Base-by-base conservation (phyloP, 1,140 invertebrate species). In the Brachionus rubens region DNA sequence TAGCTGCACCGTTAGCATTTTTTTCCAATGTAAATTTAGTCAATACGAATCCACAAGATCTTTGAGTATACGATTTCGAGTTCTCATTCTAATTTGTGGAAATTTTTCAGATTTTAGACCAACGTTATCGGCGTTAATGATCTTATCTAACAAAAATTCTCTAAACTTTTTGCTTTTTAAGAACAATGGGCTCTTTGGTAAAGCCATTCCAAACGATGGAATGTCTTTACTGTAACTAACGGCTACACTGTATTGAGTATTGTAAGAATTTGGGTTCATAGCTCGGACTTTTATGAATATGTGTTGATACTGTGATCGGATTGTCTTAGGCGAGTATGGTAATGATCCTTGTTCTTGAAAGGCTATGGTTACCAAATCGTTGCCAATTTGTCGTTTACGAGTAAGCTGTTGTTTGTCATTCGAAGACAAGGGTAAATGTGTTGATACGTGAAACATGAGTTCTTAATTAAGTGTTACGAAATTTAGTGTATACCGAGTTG, bases 291-390 rank as follows among this genome's bases (percentile, higher is more conserved):
- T n/a, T n/a, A n/a, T n/a, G n/a, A n/a, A n/a, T n/a, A n/a, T n/a
- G n/a, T n/a, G n/a, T n/a, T n/a, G n/a, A n/a, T n/a, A n/a, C n/a
- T n/a, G n/a, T n/a, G n/a, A n/a, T n/a, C n/a, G n/a, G n/a, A n/a
- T 95, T 80, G 91, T 91, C 78, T 91, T 90, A 33, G 93, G 94
- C 77, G 92, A 95, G 83, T 94, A 98, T n/a, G n/a, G n/a, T n/a
- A n/a, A n/a, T n/a, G n/a, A n/a, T n/a, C n/a, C n/a, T n/a, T n/a
- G n/a, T n/a, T n/a, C n/a, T n/a, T n/a, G n/a, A n/a, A n/a, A n/a
- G n/a, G 98, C 91, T 75, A 99, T 90, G 59, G 94, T 94, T 14
- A 99, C 94, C 77, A 99, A 98, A 82, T 99, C 96, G 84, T 98
- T 98, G 77, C 88, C 94, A 78, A 97, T 96, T 84, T 96, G 93